Conservation (phyloP, 2,888 invertebrate species). For the Anthophora plumipes region DNA sequence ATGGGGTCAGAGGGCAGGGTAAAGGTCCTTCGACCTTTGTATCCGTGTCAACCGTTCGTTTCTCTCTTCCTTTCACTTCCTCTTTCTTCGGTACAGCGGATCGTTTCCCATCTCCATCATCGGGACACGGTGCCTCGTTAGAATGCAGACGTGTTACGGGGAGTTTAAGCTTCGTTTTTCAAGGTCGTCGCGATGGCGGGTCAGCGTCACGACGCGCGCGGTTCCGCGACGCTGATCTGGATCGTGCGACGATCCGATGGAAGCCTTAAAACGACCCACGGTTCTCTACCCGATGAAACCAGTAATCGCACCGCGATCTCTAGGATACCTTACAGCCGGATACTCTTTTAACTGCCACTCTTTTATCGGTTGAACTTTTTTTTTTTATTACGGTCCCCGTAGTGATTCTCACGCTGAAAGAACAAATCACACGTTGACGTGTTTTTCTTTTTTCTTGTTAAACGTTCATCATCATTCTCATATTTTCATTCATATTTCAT, state of each 20-base stretch:
- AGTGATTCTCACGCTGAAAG: not conserved
- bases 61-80: not conserved
- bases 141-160: conserved; percentile 44
- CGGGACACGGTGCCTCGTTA: conserved; percentile 43
- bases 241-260: conserved; percentile 47
- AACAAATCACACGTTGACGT: not conserved
- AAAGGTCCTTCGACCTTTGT: conserved; percentile 29
- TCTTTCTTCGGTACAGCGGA: not conserved
- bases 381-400: conserved; percentile 3
- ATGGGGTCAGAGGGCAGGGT: conserved; percentile 13
- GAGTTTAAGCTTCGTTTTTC: conserved; percentile 42
- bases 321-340: conserved; percentile 18
- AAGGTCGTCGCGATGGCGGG: conserved; percentile 49
- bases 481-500: not conserved
- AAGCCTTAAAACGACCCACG: conserved; percentile 44
- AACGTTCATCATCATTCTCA: not conserved
- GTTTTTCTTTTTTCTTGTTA: not conserved
- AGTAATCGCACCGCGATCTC: conserved; percentile 46
- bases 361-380: conserved; percentile 13
- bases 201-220: conserved; percentile 43
- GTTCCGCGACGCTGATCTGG: conserved; percentile 46
- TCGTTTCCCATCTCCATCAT: conserved; percentile 17
- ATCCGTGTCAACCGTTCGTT: conserved; percentile 3
- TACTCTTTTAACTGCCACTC: conserved; percentile 5
- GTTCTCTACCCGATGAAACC: conserved; percentile 24